Evolutionary conservation across 1,140 invertebrate genomes (phyloP).

Genomic region (Carcinoscorpius rotundicauda): DNA sequence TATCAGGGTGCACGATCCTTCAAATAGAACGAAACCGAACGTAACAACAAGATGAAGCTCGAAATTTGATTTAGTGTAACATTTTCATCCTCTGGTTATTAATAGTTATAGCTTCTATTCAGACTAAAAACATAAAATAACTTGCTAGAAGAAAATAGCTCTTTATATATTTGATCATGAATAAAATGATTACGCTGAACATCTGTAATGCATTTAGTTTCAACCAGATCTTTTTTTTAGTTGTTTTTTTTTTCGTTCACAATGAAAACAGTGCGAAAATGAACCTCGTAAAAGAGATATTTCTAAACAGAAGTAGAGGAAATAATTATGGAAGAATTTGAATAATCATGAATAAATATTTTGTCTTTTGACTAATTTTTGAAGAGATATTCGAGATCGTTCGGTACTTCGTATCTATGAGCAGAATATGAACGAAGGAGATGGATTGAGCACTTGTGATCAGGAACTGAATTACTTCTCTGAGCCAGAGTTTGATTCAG

Average conservation of each 20-base stretch:
- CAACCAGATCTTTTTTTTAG: no score
- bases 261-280: neutral
- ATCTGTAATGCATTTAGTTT: no score
- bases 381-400: slow-evolving; percentile 68
- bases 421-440: slow-evolving; percentile 36
- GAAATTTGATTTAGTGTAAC: no score
- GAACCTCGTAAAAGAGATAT: neutral
- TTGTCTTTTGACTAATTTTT: neutral
- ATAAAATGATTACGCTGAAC: no score
- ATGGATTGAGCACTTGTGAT: slow-evolving; percentile 30
- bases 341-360: neutral
- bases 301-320: neutral
- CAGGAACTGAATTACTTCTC: slow-evolving; percentile 63
- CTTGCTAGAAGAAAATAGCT: no score
- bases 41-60: no score
- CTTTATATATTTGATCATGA: no score
- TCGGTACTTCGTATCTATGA: slow-evolving; percentile 81
- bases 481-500: slow-evolving; percentile 84
- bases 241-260: neutral
- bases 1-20: no score
- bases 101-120: no score
- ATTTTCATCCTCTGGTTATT: no score
- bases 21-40: no score
- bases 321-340: neutral
- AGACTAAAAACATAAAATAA: no score